Conservation (phyloP, 2,113 vertebrate genomes). For the Trochalopteron elliotii region DNA sequence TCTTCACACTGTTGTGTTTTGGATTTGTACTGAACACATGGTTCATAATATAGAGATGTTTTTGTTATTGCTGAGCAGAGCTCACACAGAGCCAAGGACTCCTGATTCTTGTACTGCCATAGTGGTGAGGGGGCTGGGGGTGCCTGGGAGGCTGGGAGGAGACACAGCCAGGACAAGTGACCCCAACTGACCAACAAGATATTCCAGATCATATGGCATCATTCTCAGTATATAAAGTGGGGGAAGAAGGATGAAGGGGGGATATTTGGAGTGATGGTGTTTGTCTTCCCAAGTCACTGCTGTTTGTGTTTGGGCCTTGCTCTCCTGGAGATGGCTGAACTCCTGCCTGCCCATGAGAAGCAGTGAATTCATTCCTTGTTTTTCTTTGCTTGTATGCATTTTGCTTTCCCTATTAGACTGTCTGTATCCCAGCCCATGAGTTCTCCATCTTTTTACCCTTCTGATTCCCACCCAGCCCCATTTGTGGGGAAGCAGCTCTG, state of each 20-base stretch:
- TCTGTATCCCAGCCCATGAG: neutral
- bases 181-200: neutral
- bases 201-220: neutral
- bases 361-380: no score
- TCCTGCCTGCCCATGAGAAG: neutral
- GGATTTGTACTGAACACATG: neutral
- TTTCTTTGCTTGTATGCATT: neutral
- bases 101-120: fast-evolving
- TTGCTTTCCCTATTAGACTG: neutral
- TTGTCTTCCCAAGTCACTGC: neutral
- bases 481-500: neutral
- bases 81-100: neutral
- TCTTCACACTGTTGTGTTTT: neutral
- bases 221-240: neutral
- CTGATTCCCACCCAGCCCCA: neutral
- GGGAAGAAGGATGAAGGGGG: neutral
- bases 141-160: neutral
- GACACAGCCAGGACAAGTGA: neutral
- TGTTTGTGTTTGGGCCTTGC: fast-evolving
- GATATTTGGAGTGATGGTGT: neutral
- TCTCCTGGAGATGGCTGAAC: neutral
- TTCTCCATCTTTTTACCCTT: neutral
- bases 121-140: fast-evolving
- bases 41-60: neutral
- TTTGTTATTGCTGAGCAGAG: neutral